Conservation (phyloP, 2,888 invertebrate species). For the Dryomyza anilis region DNA sequence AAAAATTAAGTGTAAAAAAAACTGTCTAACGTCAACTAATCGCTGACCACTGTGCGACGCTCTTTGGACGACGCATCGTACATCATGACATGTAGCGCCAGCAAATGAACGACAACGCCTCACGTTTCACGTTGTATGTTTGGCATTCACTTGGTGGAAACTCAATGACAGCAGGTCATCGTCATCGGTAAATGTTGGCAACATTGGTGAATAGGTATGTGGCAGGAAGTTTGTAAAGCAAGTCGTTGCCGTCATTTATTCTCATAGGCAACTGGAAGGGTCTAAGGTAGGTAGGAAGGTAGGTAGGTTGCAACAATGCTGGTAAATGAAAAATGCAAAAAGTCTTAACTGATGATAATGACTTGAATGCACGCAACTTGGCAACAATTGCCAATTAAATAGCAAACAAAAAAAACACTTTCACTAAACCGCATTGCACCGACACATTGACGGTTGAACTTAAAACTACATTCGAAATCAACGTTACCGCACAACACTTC, state of each 20-base stretch:
- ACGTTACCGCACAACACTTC: background rate
- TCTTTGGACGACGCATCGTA: no score
- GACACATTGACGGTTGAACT: background rate
- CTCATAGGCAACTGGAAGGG: background rate
- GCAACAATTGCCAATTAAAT: slow-evolving; percentile 20
- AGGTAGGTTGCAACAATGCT: no score
- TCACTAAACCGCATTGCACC: background rate
- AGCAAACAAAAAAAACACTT: slow-evolving; percentile 8
- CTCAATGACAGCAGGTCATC: slow-evolving; percentile 8
- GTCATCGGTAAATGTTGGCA: background rate
- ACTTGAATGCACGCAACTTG: slow-evolving; percentile 33
- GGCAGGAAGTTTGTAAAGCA: no score
- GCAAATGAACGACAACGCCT: background rate
- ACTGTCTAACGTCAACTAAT: no score
- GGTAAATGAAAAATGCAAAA: no score
- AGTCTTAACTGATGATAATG: slow-evolving; percentile 37
- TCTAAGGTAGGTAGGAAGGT: background rate
- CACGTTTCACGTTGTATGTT: no score
- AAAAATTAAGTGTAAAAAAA: no score
- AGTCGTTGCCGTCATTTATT: background rate
- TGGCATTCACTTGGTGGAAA: slow-evolving; percentile 8
- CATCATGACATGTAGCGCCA: no score
- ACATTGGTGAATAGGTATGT: no score
- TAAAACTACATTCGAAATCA: background rate
- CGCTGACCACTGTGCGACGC: no score